phyloP scores from a whole-genome alignment of 2,113 vertebrate genomes.

The Perognathus longimembris region DNA sequence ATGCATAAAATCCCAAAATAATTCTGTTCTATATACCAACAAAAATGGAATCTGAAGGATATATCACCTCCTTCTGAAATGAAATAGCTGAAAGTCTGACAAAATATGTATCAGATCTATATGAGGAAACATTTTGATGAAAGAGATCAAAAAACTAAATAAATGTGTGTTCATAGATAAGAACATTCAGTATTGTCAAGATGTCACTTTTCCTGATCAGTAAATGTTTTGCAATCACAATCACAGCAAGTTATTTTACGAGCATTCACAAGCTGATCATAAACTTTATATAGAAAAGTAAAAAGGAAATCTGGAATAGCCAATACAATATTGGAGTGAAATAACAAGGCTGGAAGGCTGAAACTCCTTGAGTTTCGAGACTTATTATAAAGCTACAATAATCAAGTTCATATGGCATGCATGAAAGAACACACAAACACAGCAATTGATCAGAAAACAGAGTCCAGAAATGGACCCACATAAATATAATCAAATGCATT shows the following conservation, averaged over 20 bases:
- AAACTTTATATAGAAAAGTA: background rate
- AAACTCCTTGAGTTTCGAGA: background rate
- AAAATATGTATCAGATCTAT: background rate
- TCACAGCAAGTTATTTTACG: constrained; percentile 8
- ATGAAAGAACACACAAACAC: background rate
- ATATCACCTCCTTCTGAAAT: background rate
- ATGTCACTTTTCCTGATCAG: background rate
- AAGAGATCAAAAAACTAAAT: background rate
- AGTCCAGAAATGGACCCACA: background rate
- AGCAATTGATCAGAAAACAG: background rate
- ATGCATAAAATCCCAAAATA: constrained; percentile 2
- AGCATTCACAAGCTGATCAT: background rate
- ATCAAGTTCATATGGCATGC: background rate
- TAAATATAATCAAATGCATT: constrained; percentile 15
- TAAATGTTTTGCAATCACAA: background rate
- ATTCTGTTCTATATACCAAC: background rate
- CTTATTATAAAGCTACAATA: background rate
- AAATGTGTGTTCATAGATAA: background rate
- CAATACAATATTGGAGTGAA: constrained; percentile 15
- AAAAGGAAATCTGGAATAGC: background rate
- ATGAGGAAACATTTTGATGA: constrained; percentile 16
- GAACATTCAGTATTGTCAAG: background rate
- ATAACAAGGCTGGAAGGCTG: background rate
- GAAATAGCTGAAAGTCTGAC: background rate
- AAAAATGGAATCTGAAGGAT: background rate